Conservation (phyloP, 1,140 invertebrate species). For the Capitella teleta region DNA sequence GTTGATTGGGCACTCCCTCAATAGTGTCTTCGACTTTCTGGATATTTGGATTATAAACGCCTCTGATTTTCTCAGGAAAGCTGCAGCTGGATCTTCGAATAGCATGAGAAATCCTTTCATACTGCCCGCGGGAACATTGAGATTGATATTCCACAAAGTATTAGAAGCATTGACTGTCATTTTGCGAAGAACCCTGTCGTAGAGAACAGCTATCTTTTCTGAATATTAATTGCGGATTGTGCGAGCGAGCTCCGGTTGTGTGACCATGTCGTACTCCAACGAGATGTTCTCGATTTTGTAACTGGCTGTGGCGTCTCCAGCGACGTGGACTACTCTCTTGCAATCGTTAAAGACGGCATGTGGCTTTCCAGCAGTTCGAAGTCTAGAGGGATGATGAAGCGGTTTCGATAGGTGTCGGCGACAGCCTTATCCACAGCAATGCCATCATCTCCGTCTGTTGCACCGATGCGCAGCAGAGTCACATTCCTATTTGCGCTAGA, state of each 20-base stretch:
- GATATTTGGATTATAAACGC: slow-evolving; percentile 12
- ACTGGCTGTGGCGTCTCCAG: not conserved
- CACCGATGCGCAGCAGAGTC: not conserved
- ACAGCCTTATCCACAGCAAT: not conserved
- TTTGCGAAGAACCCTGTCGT: slow-evolving; percentile 10
- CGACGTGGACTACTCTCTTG: not conserved
- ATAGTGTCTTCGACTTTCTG: slow-evolving; percentile 14
- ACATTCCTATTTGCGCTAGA: not conserved
- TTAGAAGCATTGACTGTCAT: slow-evolving; percentile 8
- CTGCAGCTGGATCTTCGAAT: slow-evolving; percentile 11
- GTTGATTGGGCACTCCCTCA: slow-evolving; percentile 14
- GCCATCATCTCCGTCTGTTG: not conserved
- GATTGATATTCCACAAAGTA: slow-evolving; percentile 13
- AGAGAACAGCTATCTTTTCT: not conserved
- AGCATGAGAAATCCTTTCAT: slow-evolving; percentile 17
- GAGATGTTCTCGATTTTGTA: slow-evolving; percentile 5
- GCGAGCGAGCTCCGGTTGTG: no score
- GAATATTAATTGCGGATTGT: no score
- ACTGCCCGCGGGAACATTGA: slow-evolving; percentile 13
- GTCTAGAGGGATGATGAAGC: slow-evolving; percentile 6
- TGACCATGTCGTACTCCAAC: not conserved
- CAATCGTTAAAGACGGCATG: slow-evolving; percentile 7
- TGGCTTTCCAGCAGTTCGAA: not conserved
- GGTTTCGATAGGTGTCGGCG: not conserved
- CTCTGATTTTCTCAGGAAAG: not conserved